Conservation (phyloP, 2,888 invertebrate species). For the Campopleginae sp. region DNA sequence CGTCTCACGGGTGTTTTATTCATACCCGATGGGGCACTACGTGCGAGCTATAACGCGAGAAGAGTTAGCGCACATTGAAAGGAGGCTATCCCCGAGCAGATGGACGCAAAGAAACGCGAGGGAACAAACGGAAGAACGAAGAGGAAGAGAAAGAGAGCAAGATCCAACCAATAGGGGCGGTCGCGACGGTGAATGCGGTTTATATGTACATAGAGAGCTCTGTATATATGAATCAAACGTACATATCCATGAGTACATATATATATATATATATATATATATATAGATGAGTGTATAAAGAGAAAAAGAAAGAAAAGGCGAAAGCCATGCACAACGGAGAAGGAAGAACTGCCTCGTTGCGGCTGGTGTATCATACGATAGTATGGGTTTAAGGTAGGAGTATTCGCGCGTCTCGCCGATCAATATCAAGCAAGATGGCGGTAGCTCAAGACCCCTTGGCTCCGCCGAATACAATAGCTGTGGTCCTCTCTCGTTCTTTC, state of each 20-base stretch:
- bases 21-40: neutral
- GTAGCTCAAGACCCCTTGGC: slow-evolving; percentile 81
- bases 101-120: slow-evolving; percentile 51
- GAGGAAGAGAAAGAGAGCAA: slow-evolving; percentile 42
- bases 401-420: slow-evolving; percentile 83
- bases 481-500: slow-evolving; percentile 68
- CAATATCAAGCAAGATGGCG: slow-evolving; percentile 84
- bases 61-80: slow-evolving; percentile 44
- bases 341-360: slow-evolving; percentile 65
- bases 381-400: slow-evolving; percentile 68
- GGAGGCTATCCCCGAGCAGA: slow-evolving; percentile 55
- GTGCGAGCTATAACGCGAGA: neutral
- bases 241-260: neutral
- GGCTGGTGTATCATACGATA: slow-evolving; percentile 52
- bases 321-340: slow-evolving; percentile 70
- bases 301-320: slow-evolving; percentile 48
- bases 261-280: too few species aligned
- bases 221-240: neutral
- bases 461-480: slow-evolving; percentile 82
- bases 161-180: slow-evolving; percentile 50
- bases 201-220: neutral
- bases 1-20: slow-evolving; percentile 19
- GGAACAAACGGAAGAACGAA: slow-evolving; percentile 35
- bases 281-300: slow-evolving; percentile 18
- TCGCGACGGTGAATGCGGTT: slow-evolving; percentile 33